Percentiles rank a stretch among this genome's conserved stretches.
phyloP scores from a whole-genome alignment of 1,140 invertebrate genomes.

The Berghia stephanieae region DNA sequence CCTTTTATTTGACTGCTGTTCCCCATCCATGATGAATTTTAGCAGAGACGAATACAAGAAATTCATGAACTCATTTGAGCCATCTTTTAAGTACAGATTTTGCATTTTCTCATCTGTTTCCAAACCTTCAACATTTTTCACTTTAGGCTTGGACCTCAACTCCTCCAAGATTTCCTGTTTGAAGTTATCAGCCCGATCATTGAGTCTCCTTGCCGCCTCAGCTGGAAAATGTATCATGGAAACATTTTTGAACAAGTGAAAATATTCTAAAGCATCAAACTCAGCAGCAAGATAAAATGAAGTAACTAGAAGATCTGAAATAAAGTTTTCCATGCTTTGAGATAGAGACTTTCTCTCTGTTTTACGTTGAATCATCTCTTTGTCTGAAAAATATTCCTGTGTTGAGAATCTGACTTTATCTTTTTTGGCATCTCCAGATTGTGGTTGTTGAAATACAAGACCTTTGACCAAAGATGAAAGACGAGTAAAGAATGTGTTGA shows the following conservation, averaged over 20 bases:
- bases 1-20: too few species aligned
- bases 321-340: background rate
- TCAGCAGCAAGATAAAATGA: background rate
- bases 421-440: background rate
- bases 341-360: background rate
- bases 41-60: too few species aligned
- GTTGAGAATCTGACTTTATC: slow-evolving; percentile 21
- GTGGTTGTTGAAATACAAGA: background rate
- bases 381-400: background rate
- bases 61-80: too few species aligned
- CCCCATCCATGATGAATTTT: too few species aligned
- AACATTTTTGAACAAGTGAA: slow-evolving; percentile 19
- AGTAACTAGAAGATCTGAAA: background rate
- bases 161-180: too few species aligned
- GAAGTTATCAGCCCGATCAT: background rate
- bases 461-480: background rate
- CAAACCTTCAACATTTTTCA: too few species aligned
- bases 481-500: slow-evolving; percentile 21
- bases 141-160: too few species aligned
- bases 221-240: slow-evolving; percentile 9
- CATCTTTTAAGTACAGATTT: too few species aligned
- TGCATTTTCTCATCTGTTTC: too few species aligned
- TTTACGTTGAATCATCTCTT: background rate
- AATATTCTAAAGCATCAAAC: background rate
- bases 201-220: background rate